phyloP scores from a whole-genome alignment of 1,140 invertebrate genomes.

The Galleria mellonella region DNA sequence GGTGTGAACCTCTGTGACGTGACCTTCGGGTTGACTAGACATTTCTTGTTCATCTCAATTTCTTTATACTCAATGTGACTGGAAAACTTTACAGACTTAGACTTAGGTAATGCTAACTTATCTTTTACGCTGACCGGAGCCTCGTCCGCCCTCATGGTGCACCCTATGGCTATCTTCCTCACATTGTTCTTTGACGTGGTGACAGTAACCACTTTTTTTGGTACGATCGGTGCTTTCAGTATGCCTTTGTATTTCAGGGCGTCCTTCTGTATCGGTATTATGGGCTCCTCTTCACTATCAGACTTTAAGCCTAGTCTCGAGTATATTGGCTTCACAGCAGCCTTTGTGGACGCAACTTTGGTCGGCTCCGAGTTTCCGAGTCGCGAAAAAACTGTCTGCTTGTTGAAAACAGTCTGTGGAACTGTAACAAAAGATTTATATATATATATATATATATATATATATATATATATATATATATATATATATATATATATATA shows the following conservation, averaged over 20 bases:
- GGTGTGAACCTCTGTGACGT: slow-evolving; percentile 23
- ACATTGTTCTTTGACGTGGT: slow-evolving; percentile 43
- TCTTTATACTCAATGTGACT: slow-evolving; percentile 65
- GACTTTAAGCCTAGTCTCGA: slow-evolving; percentile 51
- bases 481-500: no score
- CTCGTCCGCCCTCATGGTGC: slow-evolving; percentile 67
- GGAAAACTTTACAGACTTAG: slow-evolving; percentile 68
- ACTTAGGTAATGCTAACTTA: slow-evolving; percentile 45
- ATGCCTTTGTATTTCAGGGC: slow-evolving; percentile 68
- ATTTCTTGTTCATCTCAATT: slow-evolving; percentile 41
- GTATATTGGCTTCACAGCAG: slow-evolving; percentile 46
- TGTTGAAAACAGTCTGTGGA: no score
- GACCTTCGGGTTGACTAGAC: slow-evolving; percentile 11
- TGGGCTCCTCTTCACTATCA: slow-evolving; percentile 15
- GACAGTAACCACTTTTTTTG: slow-evolving; percentile 52
- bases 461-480: no score
- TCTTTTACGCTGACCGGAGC: slow-evolving; percentile 55
- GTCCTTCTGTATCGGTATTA: slow-evolving; percentile 45
- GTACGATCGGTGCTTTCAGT: slow-evolving; percentile 35
- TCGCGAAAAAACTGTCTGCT: slow-evolving; percentile 47
- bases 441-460: no score
- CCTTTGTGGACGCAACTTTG: slow-evolving; percentile 13
- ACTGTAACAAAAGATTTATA: no score
- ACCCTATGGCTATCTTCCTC: slow-evolving; percentile 42
- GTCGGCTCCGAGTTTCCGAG: slow-evolving; percentile 40